Percentiles rank a stretch among this genome's conserved stretches.
phyloP scores from a whole-genome alignment of 2,113 vertebrate species.

The Oreocharis arfaki region DNA sequence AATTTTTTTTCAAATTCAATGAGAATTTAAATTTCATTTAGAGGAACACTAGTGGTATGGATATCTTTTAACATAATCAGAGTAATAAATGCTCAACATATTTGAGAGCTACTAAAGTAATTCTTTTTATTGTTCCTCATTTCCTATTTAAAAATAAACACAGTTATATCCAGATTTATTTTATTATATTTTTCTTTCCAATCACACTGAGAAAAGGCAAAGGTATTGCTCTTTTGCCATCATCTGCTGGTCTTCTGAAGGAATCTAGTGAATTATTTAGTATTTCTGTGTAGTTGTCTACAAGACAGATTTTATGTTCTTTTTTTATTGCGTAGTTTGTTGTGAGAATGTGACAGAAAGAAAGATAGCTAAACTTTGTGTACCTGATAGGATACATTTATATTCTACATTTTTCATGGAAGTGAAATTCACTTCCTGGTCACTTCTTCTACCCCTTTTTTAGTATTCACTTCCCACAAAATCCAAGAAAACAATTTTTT shows the following conservation, averaged over 20 bases:
- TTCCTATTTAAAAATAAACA: neutral
- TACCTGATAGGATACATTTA: neutral
- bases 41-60: neutral
- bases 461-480: neutral
- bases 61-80: neutral
- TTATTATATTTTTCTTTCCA: neutral
- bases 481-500: neutral
- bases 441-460: neutral
- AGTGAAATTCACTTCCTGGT: neutral
- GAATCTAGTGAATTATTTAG: slow-evolving; percentile 10
- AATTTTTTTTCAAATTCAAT: rapidly evolving
- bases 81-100: neutral
- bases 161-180: neutral
- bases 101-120: neutral
- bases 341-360: neutral
- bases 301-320: neutral
- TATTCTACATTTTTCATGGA: neutral
- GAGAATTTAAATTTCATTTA: neutral
- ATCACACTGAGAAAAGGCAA: neutral
- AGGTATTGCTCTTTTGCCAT: neutral
- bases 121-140: neutral
- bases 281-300: neutral
- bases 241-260: neutral
- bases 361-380: neutral
- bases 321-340: neutral